Conservation (phyloP, 2,113 vertebrate genomes). For the Anoura caudifer region DNA sequence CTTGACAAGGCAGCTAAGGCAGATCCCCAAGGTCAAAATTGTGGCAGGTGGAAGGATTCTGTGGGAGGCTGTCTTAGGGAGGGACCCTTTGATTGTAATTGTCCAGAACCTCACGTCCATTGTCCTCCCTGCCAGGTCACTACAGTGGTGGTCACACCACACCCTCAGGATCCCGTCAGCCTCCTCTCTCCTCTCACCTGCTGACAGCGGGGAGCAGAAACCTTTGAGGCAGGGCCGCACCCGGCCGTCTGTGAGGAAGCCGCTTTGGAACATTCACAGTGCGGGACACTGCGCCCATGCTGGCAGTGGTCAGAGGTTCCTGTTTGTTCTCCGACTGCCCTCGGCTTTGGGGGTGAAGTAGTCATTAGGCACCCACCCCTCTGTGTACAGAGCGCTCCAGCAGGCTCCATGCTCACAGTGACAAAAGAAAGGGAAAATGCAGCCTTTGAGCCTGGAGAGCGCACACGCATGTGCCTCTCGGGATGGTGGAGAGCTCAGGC, state of each 20-base stretch:
- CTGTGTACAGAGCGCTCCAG: neutral
- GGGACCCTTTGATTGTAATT: neutral
- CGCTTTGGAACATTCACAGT: neutral
- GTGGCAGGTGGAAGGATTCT: neutral
- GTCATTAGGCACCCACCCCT: neutral
- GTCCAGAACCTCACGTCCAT: neutral
- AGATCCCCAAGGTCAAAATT: neutral
- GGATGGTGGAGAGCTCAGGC: neutral
- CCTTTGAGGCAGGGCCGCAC: neutral
- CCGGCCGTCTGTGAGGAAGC: neutral
- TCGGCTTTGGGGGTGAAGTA: neutral
- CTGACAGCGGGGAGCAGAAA: neutral
- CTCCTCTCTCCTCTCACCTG: neutral
- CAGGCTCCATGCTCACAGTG: neutral
- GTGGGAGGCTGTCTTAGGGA: neutral
- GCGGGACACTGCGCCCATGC: neutral
- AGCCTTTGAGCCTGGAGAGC: neutral
- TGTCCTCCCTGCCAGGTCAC: neutral
- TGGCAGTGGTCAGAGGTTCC: neutral
- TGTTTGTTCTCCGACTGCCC: neutral
- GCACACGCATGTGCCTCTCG: accelerated
- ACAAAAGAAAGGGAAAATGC: neutral
- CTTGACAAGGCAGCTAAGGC: neutral
- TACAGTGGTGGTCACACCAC: neutral
- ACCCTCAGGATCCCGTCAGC: neutral